Base-by-base conservation (phyloP, 1,140 invertebrate genomes). In the Druon quercuslanigerum region DNA sequence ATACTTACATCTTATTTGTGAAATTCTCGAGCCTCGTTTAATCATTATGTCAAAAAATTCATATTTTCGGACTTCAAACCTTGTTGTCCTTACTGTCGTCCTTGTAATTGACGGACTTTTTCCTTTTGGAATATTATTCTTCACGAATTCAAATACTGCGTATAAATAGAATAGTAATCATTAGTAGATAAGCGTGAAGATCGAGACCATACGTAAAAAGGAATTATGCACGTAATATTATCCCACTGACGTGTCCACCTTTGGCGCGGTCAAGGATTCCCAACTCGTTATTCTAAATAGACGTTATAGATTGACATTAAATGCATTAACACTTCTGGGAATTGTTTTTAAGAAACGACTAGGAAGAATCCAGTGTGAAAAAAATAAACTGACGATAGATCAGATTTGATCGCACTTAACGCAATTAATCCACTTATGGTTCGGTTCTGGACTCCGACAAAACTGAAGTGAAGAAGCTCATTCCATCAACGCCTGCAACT, bases 211-310 rank as follows among this genome's bases (percentile, higher is more conserved):
- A 13, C 7, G 56, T 57, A 57, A 57, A 57, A 25, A 25, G 33
- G 33, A 40, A 66, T 66, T 57, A 66, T 66, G 25, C 33, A 66
- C 40, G 33, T 13, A 66, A 66, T 56, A 66, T 66, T 66, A 40
- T 66, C 40, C n/a, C 60, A 66, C 40, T 66, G 60, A 66, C 57
- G 57, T 14, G 57, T 7, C 46, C 14, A 66, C 9, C 25, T 66
- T 40, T 40, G 25, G 3, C 0, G 60, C 60, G 60, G 60, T 66
- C 60, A 66, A 66, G 60, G 60, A 40, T 66, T 46, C 40, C 13
- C n/a, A 0, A 66, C 25, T 40, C 40, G 13, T 56, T 17, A 14
- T 60, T 14, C 40, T 16, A n/a, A 13, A 13, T 33, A 4, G 14
- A 33, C 11, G 33, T 33, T 33, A 60, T 13, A 16, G 11, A 40